phyloP scores from a whole-genome alignment of 92 coral and sea anemone genomes.

The Siderastrea radians region DNA sequence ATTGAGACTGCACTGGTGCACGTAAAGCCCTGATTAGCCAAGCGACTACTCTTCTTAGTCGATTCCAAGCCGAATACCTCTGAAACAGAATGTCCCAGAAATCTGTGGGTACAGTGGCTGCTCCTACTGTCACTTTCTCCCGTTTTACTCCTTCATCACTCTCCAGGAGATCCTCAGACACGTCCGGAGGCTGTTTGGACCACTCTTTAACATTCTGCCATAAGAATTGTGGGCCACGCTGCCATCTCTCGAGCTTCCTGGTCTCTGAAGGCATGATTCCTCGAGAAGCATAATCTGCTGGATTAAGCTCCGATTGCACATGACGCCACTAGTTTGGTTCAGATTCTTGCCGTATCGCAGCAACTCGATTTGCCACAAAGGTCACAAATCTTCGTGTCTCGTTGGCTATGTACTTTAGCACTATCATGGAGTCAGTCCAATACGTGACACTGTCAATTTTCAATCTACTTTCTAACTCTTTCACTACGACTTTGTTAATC shows the following conservation, averaged over 20 bases:
- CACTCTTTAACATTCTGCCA: slow-evolving; percentile 64
- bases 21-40: slow-evolving; percentile 47
- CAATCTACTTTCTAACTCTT: slow-evolving; percentile 53
- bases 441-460: slow-evolving; percentile 57
- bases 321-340: slow-evolving; percentile 68
- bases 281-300: slow-evolving; percentile 74
- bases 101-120: slow-evolving; percentile 28
- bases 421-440: slow-evolving; percentile 80
- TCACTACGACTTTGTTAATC: slow-evolving; percentile 53
- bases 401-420: slow-evolving; percentile 59
- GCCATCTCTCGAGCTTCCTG: slow-evolving; percentile 62
- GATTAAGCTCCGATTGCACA: slow-evolving; percentile 53
- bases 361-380: slow-evolving; percentile 71
- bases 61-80: slow-evolving; percentile 71
- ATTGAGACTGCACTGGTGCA: background rate
- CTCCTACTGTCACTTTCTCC: slow-evolving; percentile 34
- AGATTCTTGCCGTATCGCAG: slow-evolving; percentile 55
- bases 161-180: slow-evolving; percentile 14
- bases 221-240: slow-evolving; percentile 66
- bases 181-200: slow-evolving; percentile 75
- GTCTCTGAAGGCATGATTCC: slow-evolving; percentile 67
- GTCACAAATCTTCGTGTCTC: slow-evolving; percentile 61
- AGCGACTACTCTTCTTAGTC: slow-evolving; percentile 58
- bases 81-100: slow-evolving; percentile 61
- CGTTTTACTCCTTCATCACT: slow-evolving; percentile 64